These are phyloP conservation scores for Kradibia gibbosae DNA, from an alignment of 1,140 invertebrate species.

Conservation along the genomic window DNA sequence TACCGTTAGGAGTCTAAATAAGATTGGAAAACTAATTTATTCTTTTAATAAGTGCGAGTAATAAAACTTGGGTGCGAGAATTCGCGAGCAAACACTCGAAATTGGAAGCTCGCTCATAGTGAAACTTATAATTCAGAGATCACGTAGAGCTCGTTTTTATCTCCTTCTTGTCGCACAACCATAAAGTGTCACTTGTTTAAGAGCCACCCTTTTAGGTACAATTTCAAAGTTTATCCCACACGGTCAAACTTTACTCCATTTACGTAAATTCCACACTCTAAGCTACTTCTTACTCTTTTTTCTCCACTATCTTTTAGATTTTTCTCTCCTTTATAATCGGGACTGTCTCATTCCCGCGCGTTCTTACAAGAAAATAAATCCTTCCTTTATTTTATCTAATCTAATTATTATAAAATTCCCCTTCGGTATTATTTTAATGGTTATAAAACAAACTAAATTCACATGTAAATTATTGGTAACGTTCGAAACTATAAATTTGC, in stretches of 20 bases:
- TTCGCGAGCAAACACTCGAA: constrained; percentile 34
- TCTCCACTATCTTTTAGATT: no score
- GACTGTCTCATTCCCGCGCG: constrained; percentile 33
- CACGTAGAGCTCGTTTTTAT: constrained; percentile 48
- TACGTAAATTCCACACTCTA: constrained; percentile 21
- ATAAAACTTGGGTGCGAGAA: constrained; percentile 37
- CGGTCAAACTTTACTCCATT: constrained; percentile 1
- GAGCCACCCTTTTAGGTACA: constrained; percentile 20
- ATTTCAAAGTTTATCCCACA: constrained; percentile 41
- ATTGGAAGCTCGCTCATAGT: constrained; percentile 43
- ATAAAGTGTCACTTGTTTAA: constrained; percentile 45
- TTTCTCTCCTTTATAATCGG: not conserved
- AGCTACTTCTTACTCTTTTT: constrained; percentile 10
- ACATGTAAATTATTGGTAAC: no score
- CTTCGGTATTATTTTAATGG: no score
- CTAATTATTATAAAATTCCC: no score
- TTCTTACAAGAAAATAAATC: constrained; percentile 41
- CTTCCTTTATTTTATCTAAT: not conserved
- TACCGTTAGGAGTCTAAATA: no score
- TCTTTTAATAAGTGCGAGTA: constrained; percentile 46
- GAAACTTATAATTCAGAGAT: constrained; percentile 46
- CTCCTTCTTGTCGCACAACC: constrained; percentile 12
- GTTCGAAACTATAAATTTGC: no score
- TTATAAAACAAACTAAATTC: no score
- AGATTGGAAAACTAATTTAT: constrained; percentile 32